A percentile compares a stretch with the other conserved stretches of the same genome.
phyloP scores from a whole-genome alignment of 2,888 invertebrate species.

The Atethmia centrago region DNA sequence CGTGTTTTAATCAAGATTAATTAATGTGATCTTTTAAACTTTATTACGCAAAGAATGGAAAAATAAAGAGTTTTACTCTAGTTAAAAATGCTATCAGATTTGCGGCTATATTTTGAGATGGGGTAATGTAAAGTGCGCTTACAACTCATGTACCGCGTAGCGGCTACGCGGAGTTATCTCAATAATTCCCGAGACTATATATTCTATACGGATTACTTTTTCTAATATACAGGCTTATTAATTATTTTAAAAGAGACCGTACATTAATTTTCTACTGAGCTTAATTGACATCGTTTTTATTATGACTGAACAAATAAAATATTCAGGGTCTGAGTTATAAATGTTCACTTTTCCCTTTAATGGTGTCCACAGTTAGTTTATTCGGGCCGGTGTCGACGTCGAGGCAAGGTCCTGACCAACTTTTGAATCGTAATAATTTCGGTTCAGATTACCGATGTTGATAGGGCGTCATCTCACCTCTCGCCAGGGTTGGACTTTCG shows the following conservation, averaged over 20 bases:
- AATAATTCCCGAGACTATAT: constrained; percentile 32
- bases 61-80: constrained; percentile 59
- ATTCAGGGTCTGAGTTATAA: constrained; percentile 84
- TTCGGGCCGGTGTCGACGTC: constrained; percentile 79
- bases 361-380: constrained; percentile 83
- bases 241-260: constrained; percentile 70
- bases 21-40: constrained; percentile 62
- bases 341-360: constrained; percentile 85
- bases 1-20: constrained; percentile 72
- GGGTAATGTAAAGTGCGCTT: constrained; percentile 37
- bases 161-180: constrained; percentile 27
- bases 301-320: constrained; percentile 88
- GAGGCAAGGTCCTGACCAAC: constrained; percentile 88
- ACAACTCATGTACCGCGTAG: constrained; percentile 33
- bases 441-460: constrained; percentile 89
- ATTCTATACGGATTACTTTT: constrained; percentile 19
- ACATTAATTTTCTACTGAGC: constrained; percentile 81
- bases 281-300: constrained; percentile 86
- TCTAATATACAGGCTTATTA: constrained; percentile 57
- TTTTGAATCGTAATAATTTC: constrained; percentile 91
- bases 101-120: constrained; percentile 49
- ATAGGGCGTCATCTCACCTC: constrained; percentile 90
- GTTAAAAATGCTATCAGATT: constrained; percentile 52
- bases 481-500: constrained; percentile 77
- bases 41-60: constrained; percentile 60